A percentile compares a stretch with the other conserved stretches of the same genome.
phyloP scores from a whole-genome alignment of 2,113 vertebrate genomes.

The Apus apus region DNA sequence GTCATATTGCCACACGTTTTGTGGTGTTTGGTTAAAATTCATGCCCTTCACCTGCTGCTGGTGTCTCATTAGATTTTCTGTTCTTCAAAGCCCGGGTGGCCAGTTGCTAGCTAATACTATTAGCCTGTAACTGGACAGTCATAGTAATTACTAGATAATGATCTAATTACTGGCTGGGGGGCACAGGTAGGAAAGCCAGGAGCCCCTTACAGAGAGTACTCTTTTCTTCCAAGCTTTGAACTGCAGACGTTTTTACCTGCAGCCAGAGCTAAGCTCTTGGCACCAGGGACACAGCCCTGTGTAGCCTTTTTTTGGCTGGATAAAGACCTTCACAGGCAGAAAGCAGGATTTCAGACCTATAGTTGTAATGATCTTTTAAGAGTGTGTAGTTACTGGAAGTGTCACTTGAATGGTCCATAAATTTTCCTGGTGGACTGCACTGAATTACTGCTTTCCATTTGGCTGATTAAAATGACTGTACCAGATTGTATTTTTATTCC shows the following conservation, averaged over 20 bases:
- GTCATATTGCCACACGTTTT: neutral
- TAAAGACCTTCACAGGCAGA: neutral
- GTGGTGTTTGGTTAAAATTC: accelerated
- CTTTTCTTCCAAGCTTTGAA: neutral
- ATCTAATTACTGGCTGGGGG: neutral
- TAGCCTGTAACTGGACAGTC: neutral
- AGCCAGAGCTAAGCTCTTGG: neutral
- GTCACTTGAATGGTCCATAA: neutral
- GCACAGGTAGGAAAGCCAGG: neutral
- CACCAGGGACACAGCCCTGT: neutral
- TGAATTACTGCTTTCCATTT: constrained; percentile 34
- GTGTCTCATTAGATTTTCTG: neutral
- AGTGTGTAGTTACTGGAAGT: constrained; percentile 30
- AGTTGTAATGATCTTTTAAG: constrained; percentile 30
- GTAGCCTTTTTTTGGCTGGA: neutral
- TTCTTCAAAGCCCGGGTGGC: neutral
- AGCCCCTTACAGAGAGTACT: neutral
- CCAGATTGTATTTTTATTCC: constrained; percentile 25
- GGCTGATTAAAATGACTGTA: constrained; percentile 43
- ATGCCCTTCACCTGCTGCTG: neutral
- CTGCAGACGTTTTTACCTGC: neutral
- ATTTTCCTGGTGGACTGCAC: neutral
- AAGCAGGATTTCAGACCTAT: neutral
- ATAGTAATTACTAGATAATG: neutral
- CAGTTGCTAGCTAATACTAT: neutral